Evolutionary conservation across 2,888 invertebrate genomes (phyloP).

Genomic region (Lampropteryx suffumata): DNA sequence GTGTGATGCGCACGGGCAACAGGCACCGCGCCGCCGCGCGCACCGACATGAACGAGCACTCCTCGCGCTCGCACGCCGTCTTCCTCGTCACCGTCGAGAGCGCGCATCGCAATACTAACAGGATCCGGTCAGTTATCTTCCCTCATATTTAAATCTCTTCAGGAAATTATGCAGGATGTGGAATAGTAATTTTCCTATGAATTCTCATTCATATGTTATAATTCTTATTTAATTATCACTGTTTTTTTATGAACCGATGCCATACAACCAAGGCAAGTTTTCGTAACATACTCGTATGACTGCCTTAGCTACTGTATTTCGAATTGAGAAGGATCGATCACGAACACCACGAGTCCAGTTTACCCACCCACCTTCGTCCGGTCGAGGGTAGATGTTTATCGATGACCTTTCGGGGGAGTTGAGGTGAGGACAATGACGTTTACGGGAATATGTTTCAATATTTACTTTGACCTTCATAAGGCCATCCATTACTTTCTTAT

Average conservation of each 20-base stretch:
- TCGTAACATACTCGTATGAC: too few species aligned
- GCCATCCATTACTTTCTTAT: neutral
- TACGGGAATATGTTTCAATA: conserved; percentile 5
- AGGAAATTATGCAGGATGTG: too few species aligned
- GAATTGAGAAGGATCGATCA: too few species aligned
- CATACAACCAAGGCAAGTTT: too few species aligned
- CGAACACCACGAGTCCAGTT: too few species aligned
- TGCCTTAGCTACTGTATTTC: too few species aligned
- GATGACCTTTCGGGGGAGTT: conserved; percentile 11
- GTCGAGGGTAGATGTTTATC: conserved; percentile 12
- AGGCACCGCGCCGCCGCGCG: conserved; percentile 96
- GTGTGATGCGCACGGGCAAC: conserved; percentile 96
- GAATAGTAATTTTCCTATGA: too few species aligned
- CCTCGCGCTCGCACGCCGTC: conserved; percentile 98
- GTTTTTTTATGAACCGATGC: too few species aligned
- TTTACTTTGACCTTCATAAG: conserved; percentile 22
- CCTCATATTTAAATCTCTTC: too few species aligned
- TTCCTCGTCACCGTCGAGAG: conserved; percentile 99
- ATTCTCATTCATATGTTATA: too few species aligned
- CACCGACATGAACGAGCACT: conserved; percentile 99
- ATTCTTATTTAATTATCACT: too few species aligned
- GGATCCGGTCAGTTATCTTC: conserved; percentile 45
- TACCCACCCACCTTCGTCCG: too few species aligned
- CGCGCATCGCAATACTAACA: conserved; percentile 67
- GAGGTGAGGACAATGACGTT: conserved; percentile 22